phyloP scores from a whole-genome alignment of 2,113 vertebrate genomes.

The Cacatua alba region DNA sequence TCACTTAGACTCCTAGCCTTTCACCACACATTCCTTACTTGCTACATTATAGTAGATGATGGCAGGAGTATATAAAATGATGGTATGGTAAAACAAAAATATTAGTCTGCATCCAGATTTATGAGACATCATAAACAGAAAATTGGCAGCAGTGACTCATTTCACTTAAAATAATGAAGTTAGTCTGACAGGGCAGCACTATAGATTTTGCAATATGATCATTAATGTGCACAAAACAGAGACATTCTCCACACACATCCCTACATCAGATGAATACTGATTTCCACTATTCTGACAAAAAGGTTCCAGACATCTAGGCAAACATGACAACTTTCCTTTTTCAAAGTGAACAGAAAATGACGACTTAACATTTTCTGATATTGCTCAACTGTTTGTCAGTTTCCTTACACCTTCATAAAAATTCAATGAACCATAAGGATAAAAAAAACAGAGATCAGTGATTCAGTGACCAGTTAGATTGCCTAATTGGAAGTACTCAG shows the following conservation, averaged over 20 bases:
- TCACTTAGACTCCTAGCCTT: not conserved
- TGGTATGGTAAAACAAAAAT: not conserved
- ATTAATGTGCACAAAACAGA: not conserved
- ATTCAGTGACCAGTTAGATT: not conserved
- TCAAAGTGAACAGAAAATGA: not conserved
- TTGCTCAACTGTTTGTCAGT: not conserved
- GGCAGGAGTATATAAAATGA: not conserved
- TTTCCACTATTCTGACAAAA: not conserved
- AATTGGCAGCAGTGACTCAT: not conserved
- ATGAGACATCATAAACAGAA: not conserved
- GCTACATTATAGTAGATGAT: not conserved
- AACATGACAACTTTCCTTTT: not conserved
- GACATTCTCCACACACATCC: too few relatives aligned
- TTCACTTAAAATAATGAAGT: not conserved
- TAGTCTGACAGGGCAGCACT: not conserved
- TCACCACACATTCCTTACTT: not conserved
- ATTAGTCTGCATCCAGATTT: not conserved
- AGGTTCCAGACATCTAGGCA: not conserved
- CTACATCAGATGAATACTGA: not conserved
- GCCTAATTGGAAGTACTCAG: not conserved
- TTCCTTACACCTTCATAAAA: not conserved
- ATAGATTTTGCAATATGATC: not conserved
- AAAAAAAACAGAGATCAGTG: not conserved
- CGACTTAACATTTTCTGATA: not conserved
- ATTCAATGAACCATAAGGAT: not conserved